Evolutionary conservation across 2,797 vertebrate species (phyloP).

Genomic region (Prionace glauca): DNA sequence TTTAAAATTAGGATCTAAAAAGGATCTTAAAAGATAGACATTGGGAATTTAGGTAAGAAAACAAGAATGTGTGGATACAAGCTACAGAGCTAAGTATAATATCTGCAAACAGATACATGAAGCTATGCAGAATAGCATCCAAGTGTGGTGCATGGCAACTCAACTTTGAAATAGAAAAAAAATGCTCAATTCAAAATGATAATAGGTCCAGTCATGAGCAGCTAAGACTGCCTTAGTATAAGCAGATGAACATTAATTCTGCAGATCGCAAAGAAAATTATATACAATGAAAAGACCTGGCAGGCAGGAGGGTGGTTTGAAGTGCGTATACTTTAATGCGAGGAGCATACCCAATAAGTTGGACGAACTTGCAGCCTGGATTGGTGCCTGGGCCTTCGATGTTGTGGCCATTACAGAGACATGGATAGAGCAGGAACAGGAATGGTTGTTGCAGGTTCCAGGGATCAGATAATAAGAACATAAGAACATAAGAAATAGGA

Average conservation of each 20-base stretch:
- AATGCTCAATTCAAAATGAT: neutral
- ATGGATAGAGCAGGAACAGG: too few species aligned
- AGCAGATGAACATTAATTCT: neutral
- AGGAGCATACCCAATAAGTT: too few species aligned
- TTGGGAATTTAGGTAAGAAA: neutral
- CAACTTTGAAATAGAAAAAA: neutral
- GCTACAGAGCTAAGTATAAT: neutral
- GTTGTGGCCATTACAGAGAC: too few species aligned
- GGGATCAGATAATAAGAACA: too few species aligned
- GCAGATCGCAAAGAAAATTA: neutral
- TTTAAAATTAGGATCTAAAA: neutral
- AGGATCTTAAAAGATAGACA: neutral
- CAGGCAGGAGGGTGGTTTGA: too few species aligned
- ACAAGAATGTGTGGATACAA: neutral
- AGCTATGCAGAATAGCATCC: neutral
- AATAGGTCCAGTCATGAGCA: neutral
- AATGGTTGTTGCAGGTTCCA: too few species aligned
- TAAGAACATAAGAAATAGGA: too few species aligned
- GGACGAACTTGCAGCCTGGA: too few species aligned
- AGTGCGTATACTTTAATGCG: too few species aligned
- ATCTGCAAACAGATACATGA: neutral
- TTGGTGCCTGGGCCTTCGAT: too few species aligned
- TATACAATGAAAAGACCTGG: neutral
- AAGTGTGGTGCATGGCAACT: neutral
- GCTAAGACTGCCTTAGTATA: neutral